Evolutionary conservation across 2,888 invertebrate genomes (phyloP), one percentile per base, ranked within the genome.

Genomic region (Monochamus alternatus): DNA sequence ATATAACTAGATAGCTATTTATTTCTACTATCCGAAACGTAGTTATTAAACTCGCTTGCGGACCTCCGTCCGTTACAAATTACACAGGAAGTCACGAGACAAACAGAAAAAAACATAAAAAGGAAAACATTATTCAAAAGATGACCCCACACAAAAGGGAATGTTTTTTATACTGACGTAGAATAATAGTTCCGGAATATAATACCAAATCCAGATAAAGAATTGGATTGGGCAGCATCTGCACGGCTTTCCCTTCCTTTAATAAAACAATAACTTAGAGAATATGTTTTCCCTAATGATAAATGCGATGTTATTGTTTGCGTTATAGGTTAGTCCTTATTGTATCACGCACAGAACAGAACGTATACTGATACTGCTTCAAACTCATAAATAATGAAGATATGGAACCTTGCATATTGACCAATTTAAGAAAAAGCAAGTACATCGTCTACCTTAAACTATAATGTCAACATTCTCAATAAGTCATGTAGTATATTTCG

Each of bases 241-340:
- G 74, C 64, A 71, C 63, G 74, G 62, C 71, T 7, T 38, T 38
- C 38, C 38, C 38, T 38, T 51, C 62, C 74, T 73, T 74, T 74
- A 73, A 72, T 74, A 74, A 73, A 74, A 74, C 55, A 76, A 74
- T 70, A 69, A 74, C 66, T 70, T 71, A 66, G 70, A 64, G 70
- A 62, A 72, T 75, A 67, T 62, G 67, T 75, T 75, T 75, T 64
- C n/a, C 51, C 31, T 59, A 51, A 71, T 67, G 71, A 75, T 75
- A 75, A 67, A 75, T 71, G 71, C 60, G 5, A 32, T 67, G 44
- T 43, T 71, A 66, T 71, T 75, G 75, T 75, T 75, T 71, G n/a
- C n/a, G 22, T 7, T 43, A 14, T 32, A 10, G 14, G 7, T 22
- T 58, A n/a, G 14, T 3, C 38, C 38, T 38, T 38, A 38, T 38